Evolutionary conservation across 37 sponge, comb jelly and placozoan species (phyloP), one percentile per base, ranked within the genome.

Genomic region (Agelas oroides): DNA sequence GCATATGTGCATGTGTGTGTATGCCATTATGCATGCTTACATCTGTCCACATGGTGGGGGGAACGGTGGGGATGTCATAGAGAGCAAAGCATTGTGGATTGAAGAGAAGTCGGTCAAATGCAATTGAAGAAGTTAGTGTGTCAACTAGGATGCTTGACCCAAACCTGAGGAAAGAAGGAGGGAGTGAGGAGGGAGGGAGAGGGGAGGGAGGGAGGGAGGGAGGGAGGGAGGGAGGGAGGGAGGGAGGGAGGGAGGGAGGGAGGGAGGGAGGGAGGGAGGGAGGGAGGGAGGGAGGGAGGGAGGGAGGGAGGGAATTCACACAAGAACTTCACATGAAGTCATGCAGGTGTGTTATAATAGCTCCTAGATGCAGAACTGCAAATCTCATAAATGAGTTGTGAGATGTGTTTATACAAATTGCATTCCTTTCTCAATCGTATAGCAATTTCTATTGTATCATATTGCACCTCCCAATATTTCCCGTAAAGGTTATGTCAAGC

Each of bases 71-170:
- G 64, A 69, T 30, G 57, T 77, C 65, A 71, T 91, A 71, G 65
- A 81, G 87, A n/a, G 72, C 46, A 37, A 78, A 78, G 61, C 87
- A 86, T 33, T 68, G 89, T 6, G 89, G 81, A 40, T 81, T 88
- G 70, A 40, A 52, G 13, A 39, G 32, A 16, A 82, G 71, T 32
- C 66, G 40, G 21, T 32, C 28, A 40, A 80, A 88, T 25, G 28
- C 75, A 11, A 30, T 40, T 15, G 71, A 19, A 37, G 54, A 17
- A 3, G 24, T 68, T 0, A 6, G 52, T 5, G 82, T 31, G 13
- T 58, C 66, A 56, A 75, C 74, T 0, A 74, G 23, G 19, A 82
- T 82, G 40, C 76, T 67, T 2, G 83, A 61, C 39, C 89, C 84
- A 89, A 77, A 83, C 55, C 89, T 89, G 56, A 24, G 73, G 28